A percentile compares a stretch with the other conserved stretches of the same genome.
Evolutionary conservation across 2,888 invertebrate genomes (phyloP).

Genomic region (Norana najaformis): DNA sequence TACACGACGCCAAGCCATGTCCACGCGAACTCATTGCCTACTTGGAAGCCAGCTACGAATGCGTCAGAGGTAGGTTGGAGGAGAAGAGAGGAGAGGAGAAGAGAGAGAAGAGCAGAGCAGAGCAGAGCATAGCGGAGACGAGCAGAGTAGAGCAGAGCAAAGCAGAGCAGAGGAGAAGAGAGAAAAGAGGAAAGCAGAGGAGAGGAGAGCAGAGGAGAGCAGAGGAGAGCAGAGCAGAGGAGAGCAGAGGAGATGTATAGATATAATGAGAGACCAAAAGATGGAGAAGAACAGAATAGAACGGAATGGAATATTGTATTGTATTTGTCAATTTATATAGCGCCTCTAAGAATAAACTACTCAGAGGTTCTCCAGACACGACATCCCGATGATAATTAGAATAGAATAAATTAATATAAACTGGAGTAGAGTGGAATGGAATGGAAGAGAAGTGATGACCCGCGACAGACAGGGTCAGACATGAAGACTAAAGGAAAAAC

Average conservation of each 20-base stretch:
- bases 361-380: too few species aligned
- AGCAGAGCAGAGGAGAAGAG: background rate
- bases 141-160: background rate
- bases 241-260: background rate
- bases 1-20: constrained; percentile 35
- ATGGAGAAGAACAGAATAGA: too few species aligned
- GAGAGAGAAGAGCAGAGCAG: background rate
- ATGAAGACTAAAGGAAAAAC: background rate
- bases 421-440: background rate
- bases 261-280: too few species aligned
- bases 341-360: too few species aligned
- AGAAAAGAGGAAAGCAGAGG: background rate
- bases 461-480: background rate
- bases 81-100: background rate
- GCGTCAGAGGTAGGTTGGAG: background rate
- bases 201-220: background rate
- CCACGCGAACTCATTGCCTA: constrained; percentile 36
- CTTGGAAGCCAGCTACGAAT: constrained; percentile 38
- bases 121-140: background rate
- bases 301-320: too few species aligned
- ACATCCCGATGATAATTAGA: too few species aligned
- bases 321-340: too few species aligned
- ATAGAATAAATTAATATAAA: background rate
- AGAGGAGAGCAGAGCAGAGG: background rate
- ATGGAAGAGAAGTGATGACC: background rate